phyloP scores from a whole-genome alignment of 2,888 invertebrate species.

The Meta bourneti region DNA sequence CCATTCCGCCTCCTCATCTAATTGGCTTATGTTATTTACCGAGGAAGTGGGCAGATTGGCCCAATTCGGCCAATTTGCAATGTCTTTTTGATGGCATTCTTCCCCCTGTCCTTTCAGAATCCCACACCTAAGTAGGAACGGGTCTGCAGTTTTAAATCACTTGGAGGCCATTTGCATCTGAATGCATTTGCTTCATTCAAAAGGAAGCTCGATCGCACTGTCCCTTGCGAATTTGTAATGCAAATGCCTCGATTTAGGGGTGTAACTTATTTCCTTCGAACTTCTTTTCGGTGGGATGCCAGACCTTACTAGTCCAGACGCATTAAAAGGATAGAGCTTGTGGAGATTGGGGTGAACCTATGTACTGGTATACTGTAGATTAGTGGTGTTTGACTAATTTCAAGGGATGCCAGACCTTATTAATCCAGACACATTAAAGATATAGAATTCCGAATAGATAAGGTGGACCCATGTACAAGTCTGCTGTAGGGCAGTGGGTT shows the following conservation, averaged over 20 bases:
- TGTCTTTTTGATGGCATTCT: conserved; percentile 2
- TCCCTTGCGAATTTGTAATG: background rate
- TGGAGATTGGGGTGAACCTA: no score
- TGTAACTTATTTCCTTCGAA: background rate
- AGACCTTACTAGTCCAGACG: background rate
- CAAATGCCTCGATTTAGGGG: background rate
- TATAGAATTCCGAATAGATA: no score
- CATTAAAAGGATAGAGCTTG: background rate
- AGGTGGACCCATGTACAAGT: no score
- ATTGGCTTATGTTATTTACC: conserved; percentile 32
- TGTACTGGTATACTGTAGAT: no score
- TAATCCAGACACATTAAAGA: background rate
- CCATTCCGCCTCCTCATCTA: background rate
- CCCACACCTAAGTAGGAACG: no score
- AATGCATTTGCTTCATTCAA: background rate
- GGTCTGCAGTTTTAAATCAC: background rate
- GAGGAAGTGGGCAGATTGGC: background rate
- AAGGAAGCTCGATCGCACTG: background rate
- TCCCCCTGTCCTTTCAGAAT: background rate
- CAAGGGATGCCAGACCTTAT: background rate
- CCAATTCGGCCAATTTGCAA: background rate
- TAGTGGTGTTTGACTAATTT: no score
- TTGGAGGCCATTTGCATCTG: background rate
- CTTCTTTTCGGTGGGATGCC: background rate
- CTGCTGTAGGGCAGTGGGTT: no score